Percentiles rank a stretch among this genome's conserved stretches.
Conservation (phyloP, 2,113 vertebrate species). For the Ceyx margarethae region DNA sequence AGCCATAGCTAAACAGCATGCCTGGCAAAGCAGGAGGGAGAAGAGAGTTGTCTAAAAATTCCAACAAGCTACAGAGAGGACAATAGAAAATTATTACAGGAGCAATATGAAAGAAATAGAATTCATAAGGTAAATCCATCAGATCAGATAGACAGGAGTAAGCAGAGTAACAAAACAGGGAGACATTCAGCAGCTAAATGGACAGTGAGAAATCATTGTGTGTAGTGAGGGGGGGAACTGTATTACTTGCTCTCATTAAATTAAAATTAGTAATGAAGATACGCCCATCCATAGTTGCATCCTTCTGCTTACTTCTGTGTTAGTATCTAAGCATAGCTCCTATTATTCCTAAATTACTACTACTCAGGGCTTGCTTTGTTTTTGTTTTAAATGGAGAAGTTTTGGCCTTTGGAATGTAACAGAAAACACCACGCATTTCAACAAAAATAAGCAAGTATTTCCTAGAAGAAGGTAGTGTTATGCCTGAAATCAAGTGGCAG, state of each 20-base stretch:
- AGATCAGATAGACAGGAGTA: not conserved
- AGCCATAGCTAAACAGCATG: not conserved
- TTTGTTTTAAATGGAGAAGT: not conserved
- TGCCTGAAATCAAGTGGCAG: not conserved
- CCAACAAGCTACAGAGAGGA: not conserved
- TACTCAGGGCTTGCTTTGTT: not conserved
- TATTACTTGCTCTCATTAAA: constrained; percentile 3
- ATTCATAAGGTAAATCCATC: constrained; percentile 1
- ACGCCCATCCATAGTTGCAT: not conserved
- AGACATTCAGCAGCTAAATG: not conserved
- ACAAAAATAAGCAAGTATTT: not conserved
- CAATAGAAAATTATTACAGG: not conserved
- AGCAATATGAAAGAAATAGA: not conserved
- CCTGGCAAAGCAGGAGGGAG: constrained; percentile 39
- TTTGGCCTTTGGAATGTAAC: not conserved
- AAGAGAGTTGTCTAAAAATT: not conserved
- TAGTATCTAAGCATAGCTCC: not conserved
- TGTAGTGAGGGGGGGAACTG: not conserved
- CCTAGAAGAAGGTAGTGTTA: not conserved
- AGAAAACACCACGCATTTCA: not conserved
- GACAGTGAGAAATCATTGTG: constrained; percentile 18
- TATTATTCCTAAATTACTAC: not conserved
- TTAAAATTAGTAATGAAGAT: constrained; percentile 37
- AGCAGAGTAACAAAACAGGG: not conserved
- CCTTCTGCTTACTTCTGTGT: not conserved